Evolutionary conservation across 2,888 invertebrate genomes (phyloP), one percentile per base, ranked within the genome.

Genomic region (Drosophila setosimentum): DNA sequence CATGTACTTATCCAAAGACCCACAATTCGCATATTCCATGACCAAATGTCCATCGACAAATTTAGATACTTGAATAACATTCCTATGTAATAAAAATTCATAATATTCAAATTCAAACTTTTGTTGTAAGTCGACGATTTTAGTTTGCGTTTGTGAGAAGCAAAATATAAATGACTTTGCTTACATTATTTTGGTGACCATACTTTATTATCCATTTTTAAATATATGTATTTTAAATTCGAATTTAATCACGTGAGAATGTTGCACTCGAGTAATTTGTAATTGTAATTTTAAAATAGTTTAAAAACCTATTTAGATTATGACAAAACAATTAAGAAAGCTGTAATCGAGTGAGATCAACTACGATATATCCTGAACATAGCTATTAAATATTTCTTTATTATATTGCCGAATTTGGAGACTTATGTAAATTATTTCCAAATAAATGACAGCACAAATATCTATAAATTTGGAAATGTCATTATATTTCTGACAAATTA

Each of bases 231-330:
- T 40, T n/a, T 40, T 40, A 4, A 2, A n/a, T 3, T n/a, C 1
- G 0, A 11, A n/a, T n/a, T 40, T 2, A n/a, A 40, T n/a, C n/a
- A 40, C 10, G 1, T n/a, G 1, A 1, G 2, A 40, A n/a, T 11
- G 10, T 4, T 40, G 40, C 11, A 40, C 40, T n/a, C 1, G 40
- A 11, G 7, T 45, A 0, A 21, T 21, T 7, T 21, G 11, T 45
- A 45, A 7, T 21, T 45, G 7, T 7, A 21, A 21, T 45, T 42
- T 21, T 2, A 13, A 21, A 21, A 21, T 7, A 21, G 13, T 45
- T 13, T 1, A 7, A 21, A 21, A 0, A 3, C 2, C 3, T 13
- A 13, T 7, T 45, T 45, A 21, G 13, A 21, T 45, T 21, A 7
- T 13, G 7, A 3, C 3, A 13, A 13, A 42, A 42, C 13, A 7